Evolutionary conservation across 2,888 invertebrate species (phyloP).

Genomic region (Aspidapion aeneum): DNA sequence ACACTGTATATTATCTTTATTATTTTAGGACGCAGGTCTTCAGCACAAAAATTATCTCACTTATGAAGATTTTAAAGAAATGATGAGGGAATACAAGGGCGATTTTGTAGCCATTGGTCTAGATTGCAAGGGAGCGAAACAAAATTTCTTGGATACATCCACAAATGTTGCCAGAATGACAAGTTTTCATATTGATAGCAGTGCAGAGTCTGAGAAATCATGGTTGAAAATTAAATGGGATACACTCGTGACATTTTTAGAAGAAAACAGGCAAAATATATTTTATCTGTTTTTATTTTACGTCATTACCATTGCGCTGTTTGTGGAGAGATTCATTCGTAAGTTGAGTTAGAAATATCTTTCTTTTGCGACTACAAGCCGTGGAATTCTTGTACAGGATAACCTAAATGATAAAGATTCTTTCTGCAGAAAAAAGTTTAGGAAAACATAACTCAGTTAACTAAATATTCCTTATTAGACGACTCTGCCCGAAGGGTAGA

Average conservation of each 20-base stretch:
- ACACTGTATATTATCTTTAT: too few relatives aligned
- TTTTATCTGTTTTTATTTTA: slow-evolving; percentile 94
- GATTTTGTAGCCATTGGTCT: slow-evolving; percentile 93
- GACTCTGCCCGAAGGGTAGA: too few relatives aligned
- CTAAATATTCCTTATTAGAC: too few relatives aligned
- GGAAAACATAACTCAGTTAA: too few relatives aligned
- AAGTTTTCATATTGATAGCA: slow-evolving; percentile 85
- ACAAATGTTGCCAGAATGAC: slow-evolving; percentile 95
- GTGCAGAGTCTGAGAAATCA: slow-evolving; percentile 64
- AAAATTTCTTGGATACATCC: slow-evolving; percentile 91
- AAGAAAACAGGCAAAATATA: slow-evolving; percentile 94
- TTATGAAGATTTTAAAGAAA: slow-evolving; percentile 87
- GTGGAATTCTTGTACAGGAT: too few relatives aligned
- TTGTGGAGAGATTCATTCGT: slow-evolving; percentile 93
- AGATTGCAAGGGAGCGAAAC: slow-evolving; percentile 93
- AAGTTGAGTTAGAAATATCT: slow-evolving; percentile 46
- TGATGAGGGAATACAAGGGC: slow-evolving; percentile 97
- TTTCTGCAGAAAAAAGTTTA: too few relatives aligned
- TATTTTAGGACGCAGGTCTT: slow-evolving; percentile 87
- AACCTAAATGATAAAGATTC: too few relatives aligned
- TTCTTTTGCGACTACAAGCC: too few relatives aligned
- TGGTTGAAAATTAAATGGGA: slow-evolving; percentile 81
- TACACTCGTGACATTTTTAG: slow-evolving; percentile 83
- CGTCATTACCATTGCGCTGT: slow-evolving; percentile 90
- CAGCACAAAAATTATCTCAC: slow-evolving; percentile 88